Evolutionary conservation across 64 coral and sea anemone genomes (phyloP).

Genomic region (Anthopleura sola): DNA sequence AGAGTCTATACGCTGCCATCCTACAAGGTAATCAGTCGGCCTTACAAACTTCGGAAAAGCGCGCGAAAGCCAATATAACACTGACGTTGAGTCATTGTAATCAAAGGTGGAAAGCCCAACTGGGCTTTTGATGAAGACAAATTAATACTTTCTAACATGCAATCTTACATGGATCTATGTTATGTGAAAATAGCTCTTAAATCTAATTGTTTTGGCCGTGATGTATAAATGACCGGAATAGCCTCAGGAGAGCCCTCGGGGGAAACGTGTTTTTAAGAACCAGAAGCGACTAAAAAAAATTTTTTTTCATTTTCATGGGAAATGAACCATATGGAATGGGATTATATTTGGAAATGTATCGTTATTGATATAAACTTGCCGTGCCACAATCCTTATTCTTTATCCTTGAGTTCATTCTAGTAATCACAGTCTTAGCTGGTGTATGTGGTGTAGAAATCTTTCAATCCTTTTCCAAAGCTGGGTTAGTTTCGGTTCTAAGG

Average conservation of each 20-base stretch:
- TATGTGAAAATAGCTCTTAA: not conserved
- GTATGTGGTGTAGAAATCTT: not conserved
- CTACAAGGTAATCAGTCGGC: not conserved
- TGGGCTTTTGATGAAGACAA: not conserved
- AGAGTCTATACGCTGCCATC: not conserved
- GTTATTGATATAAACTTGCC: not conserved
- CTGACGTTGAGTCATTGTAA: not conserved
- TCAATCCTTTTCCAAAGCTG: not conserved
- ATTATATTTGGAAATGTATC: not conserved
- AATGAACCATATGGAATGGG: not conserved
- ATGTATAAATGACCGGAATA: slow-evolving; percentile 5
- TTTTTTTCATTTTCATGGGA: not conserved
- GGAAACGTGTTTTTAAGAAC: not conserved
- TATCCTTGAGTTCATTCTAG: not conserved
- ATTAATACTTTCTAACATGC: slow-evolving; percentile 3
- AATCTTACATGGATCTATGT: not conserved
- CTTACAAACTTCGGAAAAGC: not conserved
- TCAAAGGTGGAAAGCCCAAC: not conserved
- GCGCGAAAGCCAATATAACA: not conserved
- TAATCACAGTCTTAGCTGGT: not conserved
- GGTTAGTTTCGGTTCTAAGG: not conserved
- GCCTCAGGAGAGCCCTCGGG: not conserved
- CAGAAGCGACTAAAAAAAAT: not conserved
- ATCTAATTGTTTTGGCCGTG: not conserved
- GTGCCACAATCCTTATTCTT: not conserved